Evolutionary conservation across 2,113 vertebrate species (phyloP), one percentile per base, ranked within the genome.

Genomic region (Orthonyx spaldingii): DNA sequence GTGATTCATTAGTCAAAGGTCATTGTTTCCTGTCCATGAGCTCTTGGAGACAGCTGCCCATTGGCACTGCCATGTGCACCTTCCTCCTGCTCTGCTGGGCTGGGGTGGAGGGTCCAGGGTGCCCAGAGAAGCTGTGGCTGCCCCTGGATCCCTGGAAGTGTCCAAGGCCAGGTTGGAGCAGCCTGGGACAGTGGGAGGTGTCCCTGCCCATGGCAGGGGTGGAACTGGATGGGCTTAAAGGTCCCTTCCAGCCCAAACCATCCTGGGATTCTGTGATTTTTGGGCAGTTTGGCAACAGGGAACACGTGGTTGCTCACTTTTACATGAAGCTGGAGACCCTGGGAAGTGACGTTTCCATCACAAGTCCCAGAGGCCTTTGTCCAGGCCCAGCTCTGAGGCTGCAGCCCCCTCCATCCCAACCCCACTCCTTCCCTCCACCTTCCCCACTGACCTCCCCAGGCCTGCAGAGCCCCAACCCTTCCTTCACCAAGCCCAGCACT

Each of bases 191-290:
- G 55, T 24, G 74, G 74, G 0, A 79, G 41, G 11, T 55, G 85
- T 56, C 49, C 65, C 75, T 71, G 75, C 24, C 11, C 49, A 42
- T 56, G 75, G 65, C 56, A 41, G 20, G n/a, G 49, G 20, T 39
- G 24, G 24, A 0, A 21, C 3, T 1, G 27, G n/a, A 3, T n/a
- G 85, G 1, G 3, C 1, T 56, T 15, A 1, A 4, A 41, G 1
- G 1, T 37, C 11, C 41, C 17, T 64, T 6, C 26, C 26, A 79
- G 5, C 30, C 24, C 35, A 71, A 32, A 6, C 41, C 30, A 47
- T 14, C 1, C 39, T 24, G 18, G 9, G 11, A 22, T 32, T 71
- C 35, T 35, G 16, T 21, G 57, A 35, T 35, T 57, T 71, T 20
- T 0, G 1, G 46, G 46, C 28, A 55, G 28, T 42, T 52, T 42